A percentile compares a stretch with the other conserved stretches of the same genome.
Evolutionary conservation across 2,113 vertebrate species (phyloP).

Genomic region (Balaenoptera acutorostrata): DNA sequence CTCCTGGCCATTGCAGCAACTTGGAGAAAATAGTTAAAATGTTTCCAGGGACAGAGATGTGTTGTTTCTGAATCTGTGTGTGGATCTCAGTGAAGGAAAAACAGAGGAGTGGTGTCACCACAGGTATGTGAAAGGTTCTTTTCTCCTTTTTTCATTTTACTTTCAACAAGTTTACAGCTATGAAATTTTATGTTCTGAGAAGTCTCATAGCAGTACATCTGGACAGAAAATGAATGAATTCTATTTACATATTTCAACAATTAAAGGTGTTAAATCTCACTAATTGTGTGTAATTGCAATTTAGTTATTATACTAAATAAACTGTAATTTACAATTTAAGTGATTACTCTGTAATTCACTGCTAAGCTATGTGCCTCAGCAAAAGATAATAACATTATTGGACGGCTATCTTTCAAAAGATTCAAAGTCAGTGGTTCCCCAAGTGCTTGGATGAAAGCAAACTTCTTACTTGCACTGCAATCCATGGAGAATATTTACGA

Average conservation of each 20-base stretch:
- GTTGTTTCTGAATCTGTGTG: not conserved
- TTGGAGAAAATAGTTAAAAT: not conserved
- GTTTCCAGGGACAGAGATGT: not conserved
- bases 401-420: not conserved
- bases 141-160: not conserved
- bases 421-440: not conserved
- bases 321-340: slow-evolving; percentile 15
- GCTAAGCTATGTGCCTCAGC: not conserved
- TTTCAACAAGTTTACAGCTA: not conserved
- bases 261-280: not conserved
- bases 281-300: slow-evolving; percentile 35
- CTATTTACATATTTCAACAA: slow-evolving; percentile 21
- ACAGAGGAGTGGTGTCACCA: too few species aligned
- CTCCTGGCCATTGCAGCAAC: not conserved
- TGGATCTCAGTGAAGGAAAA: not conserved
- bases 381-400: not conserved
- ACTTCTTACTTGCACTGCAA: not conserved
- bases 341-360: not conserved
- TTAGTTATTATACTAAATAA: slow-evolving; percentile 7
- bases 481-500: not conserved
- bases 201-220: not conserved
- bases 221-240: not conserved
- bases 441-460: not conserved
- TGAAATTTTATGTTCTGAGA: not conserved
- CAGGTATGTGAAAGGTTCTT: not conserved